A percentile compares a stretch with the other conserved stretches of the same genome.
Conservation (phyloP, 1,140 invertebrate species). For the Linepithema humile region DNA sequence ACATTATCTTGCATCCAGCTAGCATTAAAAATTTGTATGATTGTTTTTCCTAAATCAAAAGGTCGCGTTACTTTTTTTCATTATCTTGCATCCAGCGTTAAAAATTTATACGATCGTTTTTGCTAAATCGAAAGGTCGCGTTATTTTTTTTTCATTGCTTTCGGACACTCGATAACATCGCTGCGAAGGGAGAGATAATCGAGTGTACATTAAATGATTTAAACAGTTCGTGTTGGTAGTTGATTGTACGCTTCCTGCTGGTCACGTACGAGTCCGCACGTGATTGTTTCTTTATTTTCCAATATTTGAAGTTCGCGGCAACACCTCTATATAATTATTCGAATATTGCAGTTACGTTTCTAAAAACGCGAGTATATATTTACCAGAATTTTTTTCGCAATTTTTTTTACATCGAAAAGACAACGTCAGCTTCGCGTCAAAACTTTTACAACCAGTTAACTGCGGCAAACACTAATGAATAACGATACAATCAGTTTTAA, state of each 20-base stretch:
- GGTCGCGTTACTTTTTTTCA: too few relatives aligned
- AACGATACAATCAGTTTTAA: not conserved
- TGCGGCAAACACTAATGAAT: not conserved
- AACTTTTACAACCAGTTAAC: not conserved
- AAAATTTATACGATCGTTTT: too few relatives aligned
- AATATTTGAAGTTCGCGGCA: not conserved
- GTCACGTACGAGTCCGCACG: not conserved
- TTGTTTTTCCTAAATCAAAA: too few relatives aligned
- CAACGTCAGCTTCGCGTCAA: too few relatives aligned
- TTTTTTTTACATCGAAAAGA: not conserved
- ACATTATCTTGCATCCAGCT: too few relatives aligned
- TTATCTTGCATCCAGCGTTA: too few relatives aligned
- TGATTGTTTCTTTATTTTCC: slow-evolving; percentile 35
- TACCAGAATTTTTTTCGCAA: not conserved
- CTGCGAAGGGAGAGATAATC: slow-evolving; percentile 2
- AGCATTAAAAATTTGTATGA: too few relatives aligned
- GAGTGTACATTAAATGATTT: slow-evolving; percentile 42
- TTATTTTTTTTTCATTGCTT: too few relatives aligned
- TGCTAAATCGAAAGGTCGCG: too few relatives aligned
- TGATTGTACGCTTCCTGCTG: slow-evolving; percentile 27
- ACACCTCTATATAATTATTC: not conserved
- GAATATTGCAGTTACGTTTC: too few relatives aligned
- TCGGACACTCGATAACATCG: too few relatives aligned
- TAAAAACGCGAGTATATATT: not conserved
- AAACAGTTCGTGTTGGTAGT: slow-evolving; percentile 22